These are phyloP conservation scores for Zaprionus tsacasi DNA, from an alignment of 1,140 invertebrate species.

Conservation along the genomic window DNA sequence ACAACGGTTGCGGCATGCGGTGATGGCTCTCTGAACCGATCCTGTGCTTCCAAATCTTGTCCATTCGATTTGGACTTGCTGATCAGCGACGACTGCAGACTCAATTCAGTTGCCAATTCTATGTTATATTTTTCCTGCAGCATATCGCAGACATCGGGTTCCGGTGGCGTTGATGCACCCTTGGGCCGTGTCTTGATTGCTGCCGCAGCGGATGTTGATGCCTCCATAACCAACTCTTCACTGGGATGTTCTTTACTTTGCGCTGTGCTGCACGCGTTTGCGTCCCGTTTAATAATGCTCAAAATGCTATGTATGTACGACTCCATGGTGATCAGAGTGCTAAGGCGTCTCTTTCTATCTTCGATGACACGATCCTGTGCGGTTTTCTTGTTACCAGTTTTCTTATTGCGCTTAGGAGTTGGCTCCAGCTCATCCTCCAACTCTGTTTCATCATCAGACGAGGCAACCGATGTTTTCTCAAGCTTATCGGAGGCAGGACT, in stretches of 20 bases:
- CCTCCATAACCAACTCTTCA: conserved; percentile 51
- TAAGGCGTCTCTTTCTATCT: conserved; percentile 72
- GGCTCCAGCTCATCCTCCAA: conserved; percentile 70
- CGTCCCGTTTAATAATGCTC: conserved; percentile 70
- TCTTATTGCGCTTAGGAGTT: conserved; percentile 70
- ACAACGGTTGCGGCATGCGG: conserved; percentile 20
- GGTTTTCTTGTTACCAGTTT: conserved; percentile 68
- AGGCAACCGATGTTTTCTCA: conserved; percentile 50
- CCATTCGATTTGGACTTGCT: conserved; percentile 44
- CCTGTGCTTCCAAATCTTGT: conserved; percentile 25
- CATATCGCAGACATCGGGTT: conserved; percentile 36
- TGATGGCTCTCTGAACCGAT: conserved; percentile 19
- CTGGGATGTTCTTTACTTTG: conserved; percentile 39
- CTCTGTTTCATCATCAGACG: conserved; percentile 72
- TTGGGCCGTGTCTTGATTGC: conserved; percentile 44
- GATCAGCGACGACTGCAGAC: conserved; percentile 24
- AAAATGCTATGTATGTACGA: conserved; percentile 79
- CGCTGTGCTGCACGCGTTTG: conserved; percentile 31
- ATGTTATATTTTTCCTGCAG: conserved; percentile 44
- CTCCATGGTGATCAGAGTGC: conserved; percentile 73
- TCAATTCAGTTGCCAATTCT: conserved; percentile 51
- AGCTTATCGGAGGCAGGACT: conserved; percentile 47
- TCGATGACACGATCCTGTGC: conserved; percentile 74
- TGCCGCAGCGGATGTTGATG: conserved; percentile 69
- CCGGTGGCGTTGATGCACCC: conserved; percentile 59